phyloP scores from a whole-genome alignment of 2,113 vertebrate genomes.

The Indri indri region DNA sequence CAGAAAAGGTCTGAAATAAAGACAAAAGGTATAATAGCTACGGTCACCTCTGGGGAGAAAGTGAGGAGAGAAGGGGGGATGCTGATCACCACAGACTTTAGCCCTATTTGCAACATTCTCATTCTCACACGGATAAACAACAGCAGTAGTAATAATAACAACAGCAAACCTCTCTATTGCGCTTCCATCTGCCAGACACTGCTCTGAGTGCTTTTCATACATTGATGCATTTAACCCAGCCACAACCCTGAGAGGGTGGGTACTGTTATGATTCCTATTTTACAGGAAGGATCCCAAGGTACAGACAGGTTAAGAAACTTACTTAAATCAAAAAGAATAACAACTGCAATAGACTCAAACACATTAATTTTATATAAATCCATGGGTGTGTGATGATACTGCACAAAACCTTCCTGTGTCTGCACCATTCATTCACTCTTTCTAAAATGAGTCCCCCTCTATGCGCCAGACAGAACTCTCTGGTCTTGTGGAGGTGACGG shows the following conservation, averaged over 20 bases:
- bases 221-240: background rate
- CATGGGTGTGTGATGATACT: background rate
- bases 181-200: background rate
- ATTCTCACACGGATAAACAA: background rate
- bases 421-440: background rate
- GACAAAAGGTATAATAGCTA: background rate
- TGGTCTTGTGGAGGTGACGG: background rate
- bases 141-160: background rate
- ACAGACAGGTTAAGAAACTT: background rate
- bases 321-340: background rate
- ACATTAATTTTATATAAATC: background rate
- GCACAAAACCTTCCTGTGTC: background rate
- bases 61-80: background rate
- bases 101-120: background rate
- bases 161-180: background rate
- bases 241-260: accelerated
- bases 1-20: background rate
- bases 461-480: background rate
- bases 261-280: background rate
- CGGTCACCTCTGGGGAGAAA: background rate
- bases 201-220: background rate
- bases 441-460: background rate
- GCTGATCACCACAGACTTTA: accelerated
- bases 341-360: background rate
- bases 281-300: background rate